A percentile compares a stretch with the other conserved stretches of the same genome.
Evolutionary conservation across 2,797 vertebrate genomes (phyloP).

Genomic region (Micrastur ruficollis): DNA sequence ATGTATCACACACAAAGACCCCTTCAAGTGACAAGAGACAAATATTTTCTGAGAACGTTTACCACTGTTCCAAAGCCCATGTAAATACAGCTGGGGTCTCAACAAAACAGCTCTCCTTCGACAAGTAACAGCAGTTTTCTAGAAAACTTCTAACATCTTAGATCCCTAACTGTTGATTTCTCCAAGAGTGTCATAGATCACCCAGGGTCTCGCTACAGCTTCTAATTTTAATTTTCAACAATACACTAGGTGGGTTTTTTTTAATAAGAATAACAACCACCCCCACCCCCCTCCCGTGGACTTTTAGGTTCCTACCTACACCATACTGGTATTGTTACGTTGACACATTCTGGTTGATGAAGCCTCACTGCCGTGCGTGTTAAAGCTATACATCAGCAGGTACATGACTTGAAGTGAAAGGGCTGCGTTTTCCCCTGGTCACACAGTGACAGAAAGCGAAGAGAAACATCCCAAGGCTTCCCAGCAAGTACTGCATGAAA

Average conservation of each 20-base stretch:
- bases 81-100: background rate
- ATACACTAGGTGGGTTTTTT: background rate
- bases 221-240: background rate
- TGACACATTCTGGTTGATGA: background rate
- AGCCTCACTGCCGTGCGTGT: background rate
- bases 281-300: background rate
- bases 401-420: background rate
- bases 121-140: background rate
- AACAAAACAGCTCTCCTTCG: background rate
- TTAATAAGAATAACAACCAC: background rate
- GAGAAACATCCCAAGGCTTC: background rate
- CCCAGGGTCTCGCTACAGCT: background rate
- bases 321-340: fast-evolving
- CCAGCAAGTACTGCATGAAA: background rate
- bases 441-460: background rate
- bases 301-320: background rate
- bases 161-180: background rate
- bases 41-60: background rate
- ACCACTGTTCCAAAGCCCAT: background rate
- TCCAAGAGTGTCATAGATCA: background rate
- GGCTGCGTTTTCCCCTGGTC: background rate
- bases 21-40: background rate
- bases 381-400: background rate
- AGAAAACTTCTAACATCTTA: background rate
- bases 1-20: background rate